Conservation (phyloP, 2,113 vertebrate genomes). For the Bujurquina vittata region DNA sequence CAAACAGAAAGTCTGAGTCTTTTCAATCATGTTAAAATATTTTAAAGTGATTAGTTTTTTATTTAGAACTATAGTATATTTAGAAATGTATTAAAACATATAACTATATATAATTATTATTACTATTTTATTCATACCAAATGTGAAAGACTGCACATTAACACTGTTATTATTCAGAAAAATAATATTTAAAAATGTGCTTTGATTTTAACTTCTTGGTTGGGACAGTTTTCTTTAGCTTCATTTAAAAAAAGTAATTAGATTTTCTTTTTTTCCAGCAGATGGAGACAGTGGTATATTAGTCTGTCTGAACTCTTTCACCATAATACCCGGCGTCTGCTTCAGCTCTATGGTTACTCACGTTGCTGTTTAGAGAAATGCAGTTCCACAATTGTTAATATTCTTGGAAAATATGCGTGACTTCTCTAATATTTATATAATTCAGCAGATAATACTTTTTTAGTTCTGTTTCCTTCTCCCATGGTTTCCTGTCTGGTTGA, state of each 20-base stretch:
- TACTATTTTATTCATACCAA: neutral
- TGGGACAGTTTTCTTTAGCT: neutral
- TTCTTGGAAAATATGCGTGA: neutral
- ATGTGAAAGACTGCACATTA: neutral
- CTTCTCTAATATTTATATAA: neutral
- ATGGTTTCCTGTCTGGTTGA: slow-evolving; percentile 1
- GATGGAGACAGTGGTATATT: slow-evolving; percentile 29
- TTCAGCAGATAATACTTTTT: neutral
- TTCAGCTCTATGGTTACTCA: neutral
- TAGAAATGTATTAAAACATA: neutral
- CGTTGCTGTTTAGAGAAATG: neutral
- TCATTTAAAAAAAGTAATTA: neutral
- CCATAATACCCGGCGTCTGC: neutral
- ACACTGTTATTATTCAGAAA: neutral
- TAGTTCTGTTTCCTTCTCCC: neutral
- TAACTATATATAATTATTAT: neutral
- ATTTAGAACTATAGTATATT: too few relatives aligned
- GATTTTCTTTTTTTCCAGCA: slow-evolving; percentile 18
- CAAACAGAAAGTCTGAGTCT: too few relatives aligned
- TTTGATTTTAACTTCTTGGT: neutral
- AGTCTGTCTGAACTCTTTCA: neutral
- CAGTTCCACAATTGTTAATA: neutral
- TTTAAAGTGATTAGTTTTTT: too few relatives aligned
- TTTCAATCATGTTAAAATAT: too few relatives aligned
- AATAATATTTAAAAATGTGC: neutral